Percentiles rank a stretch among this genome's conserved stretches.
These are phyloP conservation scores for Drosophila jambulina DNA, from an alignment of 1,140 invertebrate genomes.

Conservation along the genomic window DNA sequence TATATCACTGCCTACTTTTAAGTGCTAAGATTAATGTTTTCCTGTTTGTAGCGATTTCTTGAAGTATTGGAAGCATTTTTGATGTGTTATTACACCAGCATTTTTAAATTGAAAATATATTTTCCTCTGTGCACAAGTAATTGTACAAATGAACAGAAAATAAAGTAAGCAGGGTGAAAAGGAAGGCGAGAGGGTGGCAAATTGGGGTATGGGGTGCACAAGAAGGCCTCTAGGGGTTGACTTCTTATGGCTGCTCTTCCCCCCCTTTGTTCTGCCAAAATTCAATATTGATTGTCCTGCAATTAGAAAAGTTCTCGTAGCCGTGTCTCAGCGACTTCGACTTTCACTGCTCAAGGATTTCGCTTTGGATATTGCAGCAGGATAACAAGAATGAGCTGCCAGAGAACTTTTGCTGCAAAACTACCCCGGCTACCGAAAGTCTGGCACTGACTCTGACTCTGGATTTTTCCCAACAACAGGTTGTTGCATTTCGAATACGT, in stretches of 20 bases:
- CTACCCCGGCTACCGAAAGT: slow-evolving; percentile 20
- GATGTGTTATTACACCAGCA: too few species aligned
- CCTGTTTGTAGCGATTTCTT: background rate
- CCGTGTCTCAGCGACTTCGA: slow-evolving; percentile 12
- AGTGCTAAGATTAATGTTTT: background rate
- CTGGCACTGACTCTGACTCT: slow-evolving; percentile 29
- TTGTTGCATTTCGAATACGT: slow-evolving; percentile 80
- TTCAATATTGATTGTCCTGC: slow-evolving; percentile 56
- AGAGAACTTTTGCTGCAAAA: slow-evolving; percentile 24
- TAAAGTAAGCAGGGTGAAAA: slow-evolving; percentile 6
- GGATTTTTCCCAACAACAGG: slow-evolving; percentile 74
- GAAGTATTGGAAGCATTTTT: background rate
- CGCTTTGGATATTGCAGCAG: slow-evolving; percentile 33
- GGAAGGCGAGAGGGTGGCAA: slow-evolving; percentile 15
- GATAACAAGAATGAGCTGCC: slow-evolving; percentile 25
- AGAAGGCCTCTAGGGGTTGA: slow-evolving; percentile 18
- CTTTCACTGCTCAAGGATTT: slow-evolving; percentile 43
- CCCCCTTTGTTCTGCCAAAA: slow-evolving; percentile 19
- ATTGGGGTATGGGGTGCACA: background rate
- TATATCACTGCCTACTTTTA: background rate
- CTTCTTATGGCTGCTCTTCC: slow-evolving; percentile 7
- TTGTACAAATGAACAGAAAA: slow-evolving; percentile 30
- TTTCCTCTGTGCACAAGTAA: slow-evolving; percentile 18
- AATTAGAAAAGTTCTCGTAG: slow-evolving; percentile 55
- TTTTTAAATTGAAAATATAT: background rate